Evolutionary conservation across 2,797 vertebrate genomes (phyloP).

Genomic region (Rhadinocentrus ornatus): DNA sequence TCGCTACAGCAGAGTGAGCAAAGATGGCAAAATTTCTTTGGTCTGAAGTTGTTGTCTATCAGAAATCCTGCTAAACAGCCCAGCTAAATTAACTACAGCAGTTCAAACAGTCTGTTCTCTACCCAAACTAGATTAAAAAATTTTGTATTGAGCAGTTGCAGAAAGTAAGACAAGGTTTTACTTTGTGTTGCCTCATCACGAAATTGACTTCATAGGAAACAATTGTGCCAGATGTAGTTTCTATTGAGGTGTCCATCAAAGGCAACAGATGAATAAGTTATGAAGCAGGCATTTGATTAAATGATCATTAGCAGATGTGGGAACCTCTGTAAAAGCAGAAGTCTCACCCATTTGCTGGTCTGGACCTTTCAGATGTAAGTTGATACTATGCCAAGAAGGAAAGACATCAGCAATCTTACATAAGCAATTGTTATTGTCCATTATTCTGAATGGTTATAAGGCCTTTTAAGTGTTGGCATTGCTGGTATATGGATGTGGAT

Average conservation of each 20-base stretch:
- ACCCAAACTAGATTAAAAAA: constrained; percentile 23
- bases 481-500: too few species aligned
- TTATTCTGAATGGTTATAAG: too few species aligned
- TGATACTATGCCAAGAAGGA: too few species aligned
- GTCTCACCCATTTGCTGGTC: too few species aligned
- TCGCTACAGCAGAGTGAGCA: background rate
- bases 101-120: constrained; percentile 31
- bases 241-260: constrained; percentile 31
- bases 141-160: constrained; percentile 29
- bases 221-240: constrained; percentile 19
- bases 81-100: constrained; percentile 8
- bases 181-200: constrained; percentile 38
- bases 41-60: constrained; percentile 22
- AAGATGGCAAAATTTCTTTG: constrained; percentile 19
- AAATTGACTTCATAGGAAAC: constrained; percentile 29
- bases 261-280: too few species aligned
- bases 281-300: too few species aligned
- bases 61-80: constrained; percentile 32
- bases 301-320: too few species aligned
- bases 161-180: constrained; percentile 22
- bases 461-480: too few species aligned
- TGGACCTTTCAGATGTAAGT: too few species aligned
- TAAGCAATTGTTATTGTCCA: too few species aligned
- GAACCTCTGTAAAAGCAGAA: too few species aligned
- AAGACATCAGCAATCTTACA: too few species aligned